A percentile compares a stretch with the other conserved stretches of the same genome.
Conservation (phyloP, 2,113 vertebrate genomes). For the Lophius piscatorius region DNA sequence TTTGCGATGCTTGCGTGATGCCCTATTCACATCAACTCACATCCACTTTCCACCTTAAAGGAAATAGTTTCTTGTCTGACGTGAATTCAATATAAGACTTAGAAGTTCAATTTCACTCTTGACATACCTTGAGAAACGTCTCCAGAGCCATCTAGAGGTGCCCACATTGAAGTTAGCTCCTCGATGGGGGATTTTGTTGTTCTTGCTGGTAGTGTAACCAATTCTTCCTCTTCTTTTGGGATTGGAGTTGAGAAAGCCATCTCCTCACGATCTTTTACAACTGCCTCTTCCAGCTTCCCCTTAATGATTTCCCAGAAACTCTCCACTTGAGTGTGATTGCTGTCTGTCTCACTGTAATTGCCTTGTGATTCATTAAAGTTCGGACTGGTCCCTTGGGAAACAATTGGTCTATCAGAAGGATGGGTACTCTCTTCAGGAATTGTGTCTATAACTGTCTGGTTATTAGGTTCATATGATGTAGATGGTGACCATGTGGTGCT, state of each 20-base stretch:
- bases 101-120: background rate
- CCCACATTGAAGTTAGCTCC: conserved; percentile 26
- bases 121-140: conserved; percentile 65
- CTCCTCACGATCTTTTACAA: conserved; percentile 11
- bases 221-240: conserved; percentile 25
- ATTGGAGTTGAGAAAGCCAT: conserved; percentile 31
- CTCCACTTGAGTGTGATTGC: conserved; percentile 28
- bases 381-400: conserved; percentile 27
- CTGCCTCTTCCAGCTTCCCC: conserved; percentile 38
- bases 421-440: conserved; percentile 7
- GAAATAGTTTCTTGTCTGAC: too few species aligned
- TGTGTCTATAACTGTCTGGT: conserved; percentile 39
- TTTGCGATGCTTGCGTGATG: too few species aligned
- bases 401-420: conserved; percentile 10
- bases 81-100: background rate
- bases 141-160: conserved; percentile 62
- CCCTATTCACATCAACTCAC: too few species aligned
- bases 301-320: conserved; percentile 20
- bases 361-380: conserved; percentile 13
- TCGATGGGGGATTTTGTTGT: conserved; percentile 10
- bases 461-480: conserved; percentile 22
- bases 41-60: too few species aligned
- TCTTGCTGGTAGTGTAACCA: conserved; percentile 26
- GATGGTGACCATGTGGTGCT: conserved; percentile 19
- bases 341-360: conserved; percentile 25